Percentiles rank a stretch among this genome's conserved stretches.
Evolutionary conservation across 2,113 vertebrate genomes (phyloP).

Genomic region (Heloderma charlesbogerti): DNA sequence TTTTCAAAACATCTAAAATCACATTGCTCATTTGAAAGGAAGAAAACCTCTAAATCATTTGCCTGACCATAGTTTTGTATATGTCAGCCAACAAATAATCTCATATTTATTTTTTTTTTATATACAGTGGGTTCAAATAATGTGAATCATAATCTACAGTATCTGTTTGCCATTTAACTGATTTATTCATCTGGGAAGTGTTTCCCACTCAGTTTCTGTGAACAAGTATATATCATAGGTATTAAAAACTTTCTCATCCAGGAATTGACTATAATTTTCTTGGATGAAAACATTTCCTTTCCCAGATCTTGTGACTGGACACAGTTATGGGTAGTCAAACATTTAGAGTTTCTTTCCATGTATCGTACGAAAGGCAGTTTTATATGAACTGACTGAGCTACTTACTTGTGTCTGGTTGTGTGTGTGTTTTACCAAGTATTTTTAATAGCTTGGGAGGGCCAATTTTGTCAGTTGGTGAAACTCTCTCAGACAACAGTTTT

Average conservation of each 20-base stretch:
- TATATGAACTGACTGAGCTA: conserved; percentile 46
- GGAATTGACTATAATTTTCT: conserved; percentile 45
- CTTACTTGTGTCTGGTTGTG: background rate
- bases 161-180: conserved; percentile 45
- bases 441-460: background rate
- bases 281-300: conserved; percentile 64
- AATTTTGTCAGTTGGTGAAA: background rate
- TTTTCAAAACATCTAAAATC: conserved; percentile 1
- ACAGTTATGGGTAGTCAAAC: conserved; percentile 34
- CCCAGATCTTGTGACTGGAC: conserved; percentile 64
- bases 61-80: conserved; percentile 6
- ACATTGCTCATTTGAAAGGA: background rate
- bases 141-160: conserved; percentile 63
- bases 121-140: background rate
- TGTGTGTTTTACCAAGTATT: conserved; percentile 5
- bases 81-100: background rate
- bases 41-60: background rate
- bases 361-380: conserved; percentile 4
- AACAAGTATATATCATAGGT: conserved; percentile 32
- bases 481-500: background rate
- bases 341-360: conserved; percentile 37
- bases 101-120: conserved; percentile 9
- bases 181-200: conserved; percentile 56
- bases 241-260: conserved; percentile 40
- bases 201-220: conserved; percentile 26